Evolutionary conservation across 2,113 vertebrate genomes (phyloP), one percentile per base, ranked within the genome.

Genomic region (Callospermophilus lateralis): DNA sequence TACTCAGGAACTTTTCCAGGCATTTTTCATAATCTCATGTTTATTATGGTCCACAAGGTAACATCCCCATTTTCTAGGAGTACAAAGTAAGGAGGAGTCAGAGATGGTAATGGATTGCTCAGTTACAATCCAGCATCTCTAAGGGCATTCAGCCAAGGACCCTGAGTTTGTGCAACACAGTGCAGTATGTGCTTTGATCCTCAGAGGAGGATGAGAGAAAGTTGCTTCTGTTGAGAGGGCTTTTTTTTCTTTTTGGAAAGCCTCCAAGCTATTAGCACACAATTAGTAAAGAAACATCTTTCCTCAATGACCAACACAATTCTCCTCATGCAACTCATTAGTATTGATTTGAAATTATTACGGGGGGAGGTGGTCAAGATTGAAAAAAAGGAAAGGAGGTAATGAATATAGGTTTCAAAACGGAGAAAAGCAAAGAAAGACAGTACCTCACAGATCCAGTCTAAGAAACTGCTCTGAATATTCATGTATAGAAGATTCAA

Each of bases 231-330:
- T 11, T 45, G 20, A n/a, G 8, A 53, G 19, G 37, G 30, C 28
- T 34, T 55, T 39, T 55, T 48, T 89, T n/a, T n/a, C n/a, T n/a
- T 72, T 53, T 70, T 30, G 13, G 89, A 92, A 95, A 91, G 45
- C 22, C 63, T 63, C 34, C 30, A 93, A 51, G 51, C 58, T 61
- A 55, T 26, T 48, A 26, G 63, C 37, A 86, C 16, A 55, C 37
- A 51, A 70, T 68, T 53, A 77, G 81, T 8, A 55, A 72, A 84
- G 67, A 84, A 51, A 51, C 4, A 34, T 32, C 26, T 85, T 88
- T 61, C 37, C 32, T 93, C 55, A 83, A 8, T 79, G 55, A 48
- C 28, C 39, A 55, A 12, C 39, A 26, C 42, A 39, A 19, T 42
- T 8, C 7, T 76, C 51, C 24, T 85, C 39, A 70, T 51, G 68